A percentile compares a stretch with the other conserved stretches of the same genome.
Conservation (phyloP, 2,888 invertebrate genomes). For the Oligia fasciuncula region DNA sequence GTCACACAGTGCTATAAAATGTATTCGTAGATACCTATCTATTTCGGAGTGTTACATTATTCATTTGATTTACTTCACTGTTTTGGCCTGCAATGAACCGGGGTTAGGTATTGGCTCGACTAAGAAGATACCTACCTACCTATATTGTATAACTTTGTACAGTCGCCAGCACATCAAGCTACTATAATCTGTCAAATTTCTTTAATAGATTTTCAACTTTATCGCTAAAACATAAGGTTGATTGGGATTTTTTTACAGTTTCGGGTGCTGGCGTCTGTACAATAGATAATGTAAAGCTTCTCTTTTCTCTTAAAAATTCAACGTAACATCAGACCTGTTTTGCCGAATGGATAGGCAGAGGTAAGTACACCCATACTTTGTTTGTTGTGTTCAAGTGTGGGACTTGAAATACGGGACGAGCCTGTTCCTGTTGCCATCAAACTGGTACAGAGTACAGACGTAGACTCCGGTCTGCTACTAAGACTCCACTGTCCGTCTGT, state of each 20-base stretch:
- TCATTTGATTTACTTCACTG: constrained; percentile 47
- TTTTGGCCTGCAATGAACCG: constrained; percentile 9
- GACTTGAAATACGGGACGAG: background rate
- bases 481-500: no score
- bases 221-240: no score
- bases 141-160: background rate
- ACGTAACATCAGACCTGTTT: background rate
- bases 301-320: background rate
- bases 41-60: constrained; percentile 36
- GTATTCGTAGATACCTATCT: background rate
- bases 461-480: background rate
- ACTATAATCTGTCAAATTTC: no score
- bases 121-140: background rate
- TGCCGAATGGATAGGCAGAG: background rate
- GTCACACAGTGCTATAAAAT: background rate
- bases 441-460: no score
- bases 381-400: background rate
- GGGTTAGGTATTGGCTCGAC: constrained; percentile 36
- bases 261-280: no score
- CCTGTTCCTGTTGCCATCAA: background rate
- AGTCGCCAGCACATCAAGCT: no score
- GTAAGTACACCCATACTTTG: background rate
- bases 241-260: no score
- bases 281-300: background rate
- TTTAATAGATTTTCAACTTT: no score